These are phyloP conservation scores for Drosophila flavopinicola DNA, from an alignment of 2,888 invertebrate species.

Conservation along the genomic window DNA sequence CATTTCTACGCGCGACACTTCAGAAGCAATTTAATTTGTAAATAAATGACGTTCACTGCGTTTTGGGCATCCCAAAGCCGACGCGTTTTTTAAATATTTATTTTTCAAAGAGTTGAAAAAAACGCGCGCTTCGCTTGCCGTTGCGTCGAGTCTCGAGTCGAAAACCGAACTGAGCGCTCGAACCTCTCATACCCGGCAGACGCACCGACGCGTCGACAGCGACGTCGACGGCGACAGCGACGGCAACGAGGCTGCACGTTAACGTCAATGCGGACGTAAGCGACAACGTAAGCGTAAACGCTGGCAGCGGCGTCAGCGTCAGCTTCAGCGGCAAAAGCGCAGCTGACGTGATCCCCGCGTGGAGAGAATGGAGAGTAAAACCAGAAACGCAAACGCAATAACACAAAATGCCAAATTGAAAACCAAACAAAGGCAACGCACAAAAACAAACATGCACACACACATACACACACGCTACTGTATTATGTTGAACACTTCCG, in stretches of 20 bases:
- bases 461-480: too few species aligned
- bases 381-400: conserved; percentile 10
- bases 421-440: conserved; percentile 8
- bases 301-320: conserved; percentile 8
- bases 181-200: conserved; percentile 33
- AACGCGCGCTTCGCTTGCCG: conserved; percentile 32
- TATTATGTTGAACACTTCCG: too few species aligned
- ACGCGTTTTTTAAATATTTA: conserved; percentile 37
- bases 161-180: conserved; percentile 70
- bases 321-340: conserved; percentile 15
- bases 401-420: background rate
- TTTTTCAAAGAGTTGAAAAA: conserved; percentile 31
- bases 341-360: conserved; percentile 32
- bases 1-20: conserved; percentile 8
- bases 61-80: conserved; percentile 28
- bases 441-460: background rate
- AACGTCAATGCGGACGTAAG: conserved; percentile 9
- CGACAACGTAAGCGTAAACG: conserved; percentile 6
- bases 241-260: conserved; percentile 34
- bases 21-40: background rate
- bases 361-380: conserved; percentile 30
- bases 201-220: conserved; percentile 39
- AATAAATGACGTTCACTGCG: conserved; percentile 22
- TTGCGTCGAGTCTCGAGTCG: conserved; percentile 62
- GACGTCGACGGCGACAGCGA: conserved; percentile 20